Evolutionary conservation across 2,888 invertebrate genomes (phyloP), one percentile per base, ranked within the genome.

Genomic region (Didymodactylos carnosus): DNA sequence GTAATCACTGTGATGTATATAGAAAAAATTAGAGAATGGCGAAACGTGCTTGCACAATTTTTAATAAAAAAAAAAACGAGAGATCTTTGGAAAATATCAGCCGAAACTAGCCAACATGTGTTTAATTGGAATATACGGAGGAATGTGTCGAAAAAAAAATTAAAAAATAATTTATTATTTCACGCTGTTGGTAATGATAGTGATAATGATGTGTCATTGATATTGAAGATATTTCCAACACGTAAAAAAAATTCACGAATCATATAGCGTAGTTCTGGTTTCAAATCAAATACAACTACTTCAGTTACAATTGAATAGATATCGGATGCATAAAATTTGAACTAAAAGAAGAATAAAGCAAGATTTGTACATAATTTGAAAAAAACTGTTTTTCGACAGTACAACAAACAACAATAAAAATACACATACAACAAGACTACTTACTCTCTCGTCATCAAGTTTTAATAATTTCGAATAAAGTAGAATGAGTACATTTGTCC

Each of bases 241-340:
- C 94, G 88, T 77, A 92, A 87, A 86, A 94, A 94, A 79, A 94
- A 92, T 80, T 92, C 87, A 76, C 93, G 87, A 75, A 95, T 86
- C 77, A 94, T 90, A 76, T 92, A 91, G 79, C 94, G 87, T 78
- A 95, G 86, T 84, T 95, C 94, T 1, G 91, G 90, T 84, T 94
- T 94, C 77, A 94, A 86, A 85, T 94, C 94, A 83, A 92, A 91
- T 85, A 92, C 92, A 80, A 94, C 90, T 80, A 93, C 88, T 84
- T 95, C 94, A 83, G 95, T 95, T 76, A 95, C 86, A 76, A 89
- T 86, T 0, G 90, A 88, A 84, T 94, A 95, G 85, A 93, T 93
- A 81, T 88, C 89, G 51, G 91, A 89, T 23, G 92, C 90, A 83
- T 95, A 94, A 19, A 90, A 88, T 78, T 90, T 90, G 86, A 95